Conservation (phyloP, 1,140 invertebrate genomes). For the Drosophila setifemur region DNA sequence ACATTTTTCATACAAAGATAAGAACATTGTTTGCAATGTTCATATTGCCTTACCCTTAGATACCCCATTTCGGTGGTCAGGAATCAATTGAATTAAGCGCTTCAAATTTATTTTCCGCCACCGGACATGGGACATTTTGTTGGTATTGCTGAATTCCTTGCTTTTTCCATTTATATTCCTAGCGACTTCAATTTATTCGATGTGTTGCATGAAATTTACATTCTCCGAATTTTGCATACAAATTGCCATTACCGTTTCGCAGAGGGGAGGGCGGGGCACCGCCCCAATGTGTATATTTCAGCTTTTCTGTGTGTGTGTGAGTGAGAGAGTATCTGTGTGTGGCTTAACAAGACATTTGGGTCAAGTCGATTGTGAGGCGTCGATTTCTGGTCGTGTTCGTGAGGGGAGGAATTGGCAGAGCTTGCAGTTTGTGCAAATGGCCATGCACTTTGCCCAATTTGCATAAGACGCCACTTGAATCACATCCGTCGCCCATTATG, state of each 20-base stretch:
- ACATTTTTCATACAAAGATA: background rate
- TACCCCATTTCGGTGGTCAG: too few relatives aligned
- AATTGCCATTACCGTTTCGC: slow-evolving; percentile 66
- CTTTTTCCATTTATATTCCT: slow-evolving; percentile 60
- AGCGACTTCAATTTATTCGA: slow-evolving; percentile 54
- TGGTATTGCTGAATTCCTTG: slow-evolving; percentile 35
- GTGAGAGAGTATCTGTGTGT: background rate
- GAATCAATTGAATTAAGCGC: slow-evolving; percentile 26
- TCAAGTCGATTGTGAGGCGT: slow-evolving; percentile 56
- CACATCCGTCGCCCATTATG: slow-evolving; percentile 41
- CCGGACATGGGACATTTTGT: slow-evolving; percentile 33
- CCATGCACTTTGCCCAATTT: slow-evolving; percentile 52
- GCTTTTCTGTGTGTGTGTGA: background rate
- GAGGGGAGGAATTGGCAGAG: slow-evolving; percentile 22
- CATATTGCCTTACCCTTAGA: too few relatives aligned
- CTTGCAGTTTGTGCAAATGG: slow-evolving; percentile 49
- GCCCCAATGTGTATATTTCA: too few relatives aligned
- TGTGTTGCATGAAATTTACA: slow-evolving; percentile 65
- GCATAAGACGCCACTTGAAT: slow-evolving; percentile 40
- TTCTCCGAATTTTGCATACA: slow-evolving; percentile 71
- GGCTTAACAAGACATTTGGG: slow-evolving; percentile 51
- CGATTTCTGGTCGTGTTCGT: slow-evolving; percentile 42
- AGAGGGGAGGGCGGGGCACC: slow-evolving; percentile 13
- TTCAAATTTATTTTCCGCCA: slow-evolving; percentile 44
- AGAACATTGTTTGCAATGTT: too few relatives aligned